These are phyloP conservation scores for Prietella phreatophila DNA, from an alignment of 2,113 vertebrate species.

Conservation along the genomic window DNA sequence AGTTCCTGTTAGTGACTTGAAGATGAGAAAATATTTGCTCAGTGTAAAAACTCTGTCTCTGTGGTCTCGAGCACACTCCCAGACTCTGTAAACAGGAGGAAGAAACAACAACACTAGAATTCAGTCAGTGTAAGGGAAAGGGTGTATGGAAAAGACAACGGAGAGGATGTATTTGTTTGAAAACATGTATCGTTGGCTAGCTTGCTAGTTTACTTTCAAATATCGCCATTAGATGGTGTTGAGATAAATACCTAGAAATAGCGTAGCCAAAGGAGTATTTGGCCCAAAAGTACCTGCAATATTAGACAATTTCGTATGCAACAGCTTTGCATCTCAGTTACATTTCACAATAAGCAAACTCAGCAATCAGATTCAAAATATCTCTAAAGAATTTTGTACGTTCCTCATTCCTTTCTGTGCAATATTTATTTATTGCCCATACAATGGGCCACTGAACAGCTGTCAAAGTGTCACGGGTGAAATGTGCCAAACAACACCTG, in stretches of 20 bases:
- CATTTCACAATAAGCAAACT: not conserved
- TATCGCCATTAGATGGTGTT: not conserved
- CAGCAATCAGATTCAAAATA: not conserved
- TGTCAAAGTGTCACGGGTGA: constrained; percentile 37
- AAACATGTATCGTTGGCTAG: not conserved
- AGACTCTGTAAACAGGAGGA: not conserved
- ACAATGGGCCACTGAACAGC: constrained; percentile 28
- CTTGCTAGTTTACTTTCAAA: not conserved
- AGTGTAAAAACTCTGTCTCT: not conserved
- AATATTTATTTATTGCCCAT: constrained; percentile 36
- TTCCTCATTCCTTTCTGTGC: constrained; percentile 26
- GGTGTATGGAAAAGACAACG: not conserved
- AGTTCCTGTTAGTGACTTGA: not conserved
- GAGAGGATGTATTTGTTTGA: not conserved
- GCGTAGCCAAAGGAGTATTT: not conserved
- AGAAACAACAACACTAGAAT: not conserved
- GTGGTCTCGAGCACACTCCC: not conserved
- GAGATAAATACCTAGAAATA: not conserved
- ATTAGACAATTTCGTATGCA: not conserved
- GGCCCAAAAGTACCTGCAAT: not conserved
- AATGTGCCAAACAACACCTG: constrained; percentile 50
- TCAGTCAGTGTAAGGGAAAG: not conserved
- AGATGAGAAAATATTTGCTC: not conserved
- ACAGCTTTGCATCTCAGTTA: not conserved
- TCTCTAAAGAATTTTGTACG: no score